A percentile compares a stretch with the other conserved stretches of the same genome.
phyloP scores from a whole-genome alignment of 2,888 invertebrate species.

The Pomacea canaliculata region DNA sequence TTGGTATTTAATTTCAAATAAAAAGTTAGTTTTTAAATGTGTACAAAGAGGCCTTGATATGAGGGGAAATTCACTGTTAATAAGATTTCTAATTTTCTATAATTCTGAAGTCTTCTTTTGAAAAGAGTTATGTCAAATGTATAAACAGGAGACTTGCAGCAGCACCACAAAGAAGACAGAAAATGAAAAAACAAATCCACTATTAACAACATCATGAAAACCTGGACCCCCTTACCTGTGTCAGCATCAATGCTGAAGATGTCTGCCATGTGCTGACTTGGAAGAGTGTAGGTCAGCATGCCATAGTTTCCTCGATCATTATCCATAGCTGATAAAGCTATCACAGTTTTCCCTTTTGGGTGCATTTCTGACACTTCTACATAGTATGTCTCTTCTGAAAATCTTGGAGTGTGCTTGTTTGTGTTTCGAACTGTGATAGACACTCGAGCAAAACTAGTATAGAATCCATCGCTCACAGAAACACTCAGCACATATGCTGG shows the following conservation, averaged over 20 bases:
- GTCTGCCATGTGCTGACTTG: conserved; percentile 65
- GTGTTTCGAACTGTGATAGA: conserved; percentile 67
- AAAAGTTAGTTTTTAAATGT: no score
- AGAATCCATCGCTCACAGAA: conserved; percentile 95
- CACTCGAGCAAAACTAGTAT: conserved; percentile 83
- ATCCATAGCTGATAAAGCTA: conserved; percentile 85
- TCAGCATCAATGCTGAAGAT: conserved; percentile 70
- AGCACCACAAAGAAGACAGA: no score
- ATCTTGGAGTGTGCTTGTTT: conserved; percentile 84
- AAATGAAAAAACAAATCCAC: background rate
- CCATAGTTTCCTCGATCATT: conserved; percentile 80
- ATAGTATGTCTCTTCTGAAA: conserved; percentile 83
- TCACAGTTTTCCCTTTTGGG: conserved; percentile 81
- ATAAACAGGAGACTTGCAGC: no score
- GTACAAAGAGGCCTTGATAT: no score
- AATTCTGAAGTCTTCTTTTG: no score
- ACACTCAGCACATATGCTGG: conserved; percentile 84
- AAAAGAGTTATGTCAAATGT: no score
- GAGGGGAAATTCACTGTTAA: no score
- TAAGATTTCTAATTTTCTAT: no score
- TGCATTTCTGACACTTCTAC: conserved; percentile 85
- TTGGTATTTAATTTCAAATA: no score
- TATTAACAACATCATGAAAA: background rate
- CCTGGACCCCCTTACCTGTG: conserved; percentile 63
- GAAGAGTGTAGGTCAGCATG: conserved; percentile 75